Percentiles rank a stretch among this genome's conserved stretches.
phyloP scores from a whole-genome alignment of 2,113 vertebrate species.

The Malurus alboscapulatus region DNA sequence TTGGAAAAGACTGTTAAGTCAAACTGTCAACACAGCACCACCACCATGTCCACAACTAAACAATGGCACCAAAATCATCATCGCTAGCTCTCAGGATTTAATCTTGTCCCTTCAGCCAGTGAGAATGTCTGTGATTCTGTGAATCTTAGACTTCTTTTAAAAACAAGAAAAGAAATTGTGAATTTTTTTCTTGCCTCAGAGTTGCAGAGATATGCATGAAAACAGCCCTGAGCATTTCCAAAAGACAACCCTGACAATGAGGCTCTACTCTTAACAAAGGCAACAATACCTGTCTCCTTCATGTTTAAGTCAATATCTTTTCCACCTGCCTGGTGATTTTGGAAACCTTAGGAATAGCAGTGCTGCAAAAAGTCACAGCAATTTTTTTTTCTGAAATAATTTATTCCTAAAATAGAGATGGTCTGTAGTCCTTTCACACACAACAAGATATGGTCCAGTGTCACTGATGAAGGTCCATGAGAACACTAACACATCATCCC shows the following conservation, averaged over 20 bases:
- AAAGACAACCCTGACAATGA: not conserved
- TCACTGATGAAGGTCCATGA: not conserved
- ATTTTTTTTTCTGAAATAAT: not conserved
- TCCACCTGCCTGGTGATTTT: not conserved
- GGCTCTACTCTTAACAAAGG: not conserved
- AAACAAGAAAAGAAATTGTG: not conserved
- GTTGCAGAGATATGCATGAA: not conserved
- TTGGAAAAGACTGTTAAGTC: not conserved
- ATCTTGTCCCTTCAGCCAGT: not conserved
- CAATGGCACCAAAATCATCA: not conserved
- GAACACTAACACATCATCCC: not conserved
- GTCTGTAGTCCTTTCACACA: not conserved
- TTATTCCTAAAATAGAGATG: not conserved
- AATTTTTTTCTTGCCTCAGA: not conserved
- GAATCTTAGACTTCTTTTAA: not conserved
- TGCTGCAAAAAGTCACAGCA: not conserved
- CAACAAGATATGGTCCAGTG: not conserved
- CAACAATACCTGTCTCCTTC: not conserved
- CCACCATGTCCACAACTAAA: not conserved
- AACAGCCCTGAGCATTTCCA: not conserved
- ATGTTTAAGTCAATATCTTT: not conserved
- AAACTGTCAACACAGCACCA: not conserved
- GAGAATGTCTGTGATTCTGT: not conserved
- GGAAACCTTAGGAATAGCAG: not conserved
- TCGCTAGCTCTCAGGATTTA: fast-evolving